Percentiles rank a stretch among this genome's conserved stretches.
phyloP scores from a whole-genome alignment of 2,113 vertebrate species.

The Coptodon rendalli region DNA sequence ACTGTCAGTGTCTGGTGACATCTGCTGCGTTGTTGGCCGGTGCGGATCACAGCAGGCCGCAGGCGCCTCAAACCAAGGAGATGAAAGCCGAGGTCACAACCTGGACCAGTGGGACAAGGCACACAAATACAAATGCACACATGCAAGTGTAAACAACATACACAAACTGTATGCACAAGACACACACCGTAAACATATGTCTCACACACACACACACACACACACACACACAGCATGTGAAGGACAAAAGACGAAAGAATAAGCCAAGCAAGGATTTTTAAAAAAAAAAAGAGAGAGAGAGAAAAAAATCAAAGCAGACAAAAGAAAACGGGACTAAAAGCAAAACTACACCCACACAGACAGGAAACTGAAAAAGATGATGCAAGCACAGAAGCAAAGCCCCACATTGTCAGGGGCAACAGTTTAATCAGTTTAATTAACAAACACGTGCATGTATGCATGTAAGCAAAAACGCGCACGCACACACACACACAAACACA shows the following conservation, averaged over 20 bases:
- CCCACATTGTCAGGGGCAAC: constrained; percentile 14
- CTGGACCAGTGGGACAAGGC: constrained; percentile 57
- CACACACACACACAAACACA: not conserved
- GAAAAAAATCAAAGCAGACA: constrained; percentile 18
- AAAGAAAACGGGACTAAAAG: not conserved
- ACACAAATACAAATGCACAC: constrained; percentile 39
- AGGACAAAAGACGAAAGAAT: constrained; percentile 21
- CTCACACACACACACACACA: not conserved
- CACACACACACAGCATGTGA: not conserved
- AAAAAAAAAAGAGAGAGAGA: not conserved
- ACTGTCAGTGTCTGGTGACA: constrained; percentile 55
- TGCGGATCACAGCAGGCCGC: constrained; percentile 45
- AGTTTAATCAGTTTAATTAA: constrained; percentile 44
- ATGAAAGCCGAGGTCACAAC: constrained; percentile 68
- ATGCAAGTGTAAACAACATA: constrained; percentile 1
- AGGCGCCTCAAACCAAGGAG: constrained; percentile 55
- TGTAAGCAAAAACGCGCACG: not conserved
- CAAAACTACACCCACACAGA: not conserved
- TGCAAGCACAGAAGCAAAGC: not conserved
- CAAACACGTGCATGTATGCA: constrained; percentile 15
- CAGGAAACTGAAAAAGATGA: not conserved
- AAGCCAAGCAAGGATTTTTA: not conserved
- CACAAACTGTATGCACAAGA: not conserved
- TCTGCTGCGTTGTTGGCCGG: constrained; percentile 60
- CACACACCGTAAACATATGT: not conserved